Evolutionary conservation across 2,888 invertebrate species (phyloP).

Genomic region (Idaea straminata): DNA sequence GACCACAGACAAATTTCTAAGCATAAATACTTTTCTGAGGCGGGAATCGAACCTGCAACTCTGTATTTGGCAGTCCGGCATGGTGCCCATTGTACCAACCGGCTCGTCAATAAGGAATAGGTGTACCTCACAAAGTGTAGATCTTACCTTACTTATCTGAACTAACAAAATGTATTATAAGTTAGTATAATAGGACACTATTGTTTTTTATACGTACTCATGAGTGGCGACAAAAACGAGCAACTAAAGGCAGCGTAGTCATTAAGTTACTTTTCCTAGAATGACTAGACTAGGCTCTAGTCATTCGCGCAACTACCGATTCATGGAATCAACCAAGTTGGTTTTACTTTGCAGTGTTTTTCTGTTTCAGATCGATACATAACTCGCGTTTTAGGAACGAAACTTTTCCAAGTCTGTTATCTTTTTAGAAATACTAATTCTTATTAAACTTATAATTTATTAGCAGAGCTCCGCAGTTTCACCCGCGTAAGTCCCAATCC

Average conservation of each 20-base stretch:
- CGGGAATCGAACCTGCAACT: too few species aligned
- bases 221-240: conserved; percentile 31
- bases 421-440: not conserved
- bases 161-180: too few species aligned
- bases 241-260: conserved; percentile 33
- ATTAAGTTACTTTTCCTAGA: conserved; percentile 48
- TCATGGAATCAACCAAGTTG: conserved; percentile 41
- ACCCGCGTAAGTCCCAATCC: too few species aligned
- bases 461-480: too few species aligned
- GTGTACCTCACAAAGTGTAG: too few species aligned
- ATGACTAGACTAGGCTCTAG: conserved; percentile 38
- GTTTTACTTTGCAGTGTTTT: conserved; percentile 21
- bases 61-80: too few species aligned
- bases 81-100: too few species aligned
- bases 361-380: not conserved
- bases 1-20: too few species aligned
- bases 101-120: too few species aligned
- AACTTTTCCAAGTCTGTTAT: not conserved
- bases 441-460: too few species aligned
- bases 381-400: conserved; percentile 2
- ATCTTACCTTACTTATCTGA: too few species aligned
- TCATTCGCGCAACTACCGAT: conserved; percentile 40
- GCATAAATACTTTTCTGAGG: too few species aligned
- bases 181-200: not conserved
- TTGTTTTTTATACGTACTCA: conserved; percentile 5